Evolutionary conservation across 2,797 vertebrate species (phyloP), one percentile per base, ranked within the genome.

Genomic region (Sciurus vulgaris): DNA sequence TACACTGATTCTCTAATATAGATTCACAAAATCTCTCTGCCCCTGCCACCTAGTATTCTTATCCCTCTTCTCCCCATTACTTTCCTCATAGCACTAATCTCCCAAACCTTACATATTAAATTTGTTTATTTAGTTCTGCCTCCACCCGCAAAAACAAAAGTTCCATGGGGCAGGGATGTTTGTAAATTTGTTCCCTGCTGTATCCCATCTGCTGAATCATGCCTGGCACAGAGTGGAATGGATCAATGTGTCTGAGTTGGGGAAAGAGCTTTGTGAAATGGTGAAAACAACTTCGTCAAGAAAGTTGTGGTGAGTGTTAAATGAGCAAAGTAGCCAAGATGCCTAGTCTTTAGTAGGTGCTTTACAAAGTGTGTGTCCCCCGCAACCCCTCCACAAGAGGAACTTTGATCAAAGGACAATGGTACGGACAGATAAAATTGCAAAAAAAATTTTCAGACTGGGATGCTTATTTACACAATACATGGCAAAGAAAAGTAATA

Each of bases 81-180:
- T 88, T 86, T 76, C 33, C 82, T 22, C 20, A 20, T 13, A 79
- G 17, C 44, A 61, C 63, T n/a, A 18, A 79, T 47, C 38, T 84
- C 70, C 35, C 84, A 87, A 76, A 47, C 24, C 38, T 51, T 2
- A 5, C 51, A 22, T 33, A 44, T 44, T 84, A 56, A 20, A 22
- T 76, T 56, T 86, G 33, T 44, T 77, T 69, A 20, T 61, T 81
- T 81, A 81, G 54, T 84, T 87, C 26, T 83, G 0, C 74, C 74
- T 89, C 72, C 2, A 47, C 38, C 72, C 47, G 84, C 81, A 70
- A 87, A 91, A 67, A 85, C 72, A 38, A 87, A 94, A 93, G 59
- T 13, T 65, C 41, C 69, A 26, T 9, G 28, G 47, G 10, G 30
- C 59, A 65, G 65, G 44, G 35, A 41, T 12, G 79, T 83, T 51